Conservation (phyloP, 2,797 vertebrate genomes). For the Tadarida brasiliensis region DNA sequence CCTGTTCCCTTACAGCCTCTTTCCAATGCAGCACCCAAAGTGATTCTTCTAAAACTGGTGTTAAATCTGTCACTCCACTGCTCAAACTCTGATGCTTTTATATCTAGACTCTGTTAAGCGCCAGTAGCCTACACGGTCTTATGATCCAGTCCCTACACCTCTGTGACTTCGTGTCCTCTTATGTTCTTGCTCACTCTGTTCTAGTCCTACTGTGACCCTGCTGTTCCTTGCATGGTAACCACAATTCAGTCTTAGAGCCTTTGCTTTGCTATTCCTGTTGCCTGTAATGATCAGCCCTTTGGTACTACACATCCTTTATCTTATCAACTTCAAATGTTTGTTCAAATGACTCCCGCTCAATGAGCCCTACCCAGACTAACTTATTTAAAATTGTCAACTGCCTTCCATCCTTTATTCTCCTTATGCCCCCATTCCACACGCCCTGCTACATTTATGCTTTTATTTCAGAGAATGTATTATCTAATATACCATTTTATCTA, state of each 20-base stretch:
- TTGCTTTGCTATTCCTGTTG: background rate
- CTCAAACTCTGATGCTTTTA: background rate
- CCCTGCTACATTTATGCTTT: background rate
- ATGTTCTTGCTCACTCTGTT: background rate
- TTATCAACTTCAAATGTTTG: background rate
- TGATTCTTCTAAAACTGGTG: background rate
- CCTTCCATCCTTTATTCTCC: background rate
- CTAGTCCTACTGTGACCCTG: background rate
- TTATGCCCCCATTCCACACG: background rate
- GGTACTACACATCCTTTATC: background rate
- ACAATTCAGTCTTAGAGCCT: background rate
- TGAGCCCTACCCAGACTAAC: background rate
- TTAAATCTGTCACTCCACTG: background rate
- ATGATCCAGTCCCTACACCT: background rate
- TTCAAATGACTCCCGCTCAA: background rate
- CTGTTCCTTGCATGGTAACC: background rate
- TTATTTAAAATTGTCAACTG: background rate
- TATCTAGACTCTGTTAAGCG: background rate
- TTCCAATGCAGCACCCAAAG: background rate
- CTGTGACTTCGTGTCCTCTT: background rate
- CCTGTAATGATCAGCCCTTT: background rate
- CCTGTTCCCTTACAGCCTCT: background rate
- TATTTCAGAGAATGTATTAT: background rate
- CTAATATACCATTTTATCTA: slow-evolving; percentile 17
- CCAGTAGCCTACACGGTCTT: background rate